These are phyloP conservation scores for Archaeoteleia sp. DNA, from an alignment of 2,888 invertebrate genomes.

Conservation along the genomic window DNA sequence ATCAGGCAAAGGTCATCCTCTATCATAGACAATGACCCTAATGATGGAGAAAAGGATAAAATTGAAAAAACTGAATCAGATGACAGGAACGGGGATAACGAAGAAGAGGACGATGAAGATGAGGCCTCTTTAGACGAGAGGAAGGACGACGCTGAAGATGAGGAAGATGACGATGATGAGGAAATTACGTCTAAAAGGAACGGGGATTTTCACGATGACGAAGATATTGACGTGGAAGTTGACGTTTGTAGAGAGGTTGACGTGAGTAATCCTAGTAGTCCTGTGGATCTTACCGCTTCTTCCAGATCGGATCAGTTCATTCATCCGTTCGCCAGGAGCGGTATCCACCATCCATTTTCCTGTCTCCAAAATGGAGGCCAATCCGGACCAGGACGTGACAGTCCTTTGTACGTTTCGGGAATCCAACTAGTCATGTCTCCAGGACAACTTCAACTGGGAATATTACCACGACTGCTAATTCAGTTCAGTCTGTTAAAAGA, in stretches of 20 bases:
- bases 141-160: slow-evolving; percentile 51
- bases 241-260: slow-evolving; percentile 68
- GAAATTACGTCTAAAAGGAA: slow-evolving; percentile 57
- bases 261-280: slow-evolving; percentile 72
- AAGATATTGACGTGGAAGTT: slow-evolving; percentile 68
- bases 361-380: slow-evolving; percentile 62
- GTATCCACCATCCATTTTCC: slow-evolving; percentile 63
- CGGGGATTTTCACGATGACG: slow-evolving; percentile 65
- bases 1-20: slow-evolving; percentile 33
- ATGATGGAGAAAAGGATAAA: slow-evolving; percentile 36
- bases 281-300: slow-evolving; percentile 74
- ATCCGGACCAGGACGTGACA: slow-evolving; percentile 31
- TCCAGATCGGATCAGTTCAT: slow-evolving; percentile 66
- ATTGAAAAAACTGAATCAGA: slow-evolving; percentile 38
- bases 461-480: slow-evolving; percentile 69
- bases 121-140: slow-evolving; percentile 45
- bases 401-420: slow-evolving; percentile 57
- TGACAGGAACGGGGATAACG: slow-evolving; percentile 48
- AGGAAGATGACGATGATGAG: slow-evolving; percentile 65
- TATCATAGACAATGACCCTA: slow-evolving; percentile 56
- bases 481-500: slow-evolving; percentile 78
- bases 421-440: slow-evolving; percentile 55
- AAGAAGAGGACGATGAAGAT: slow-evolving; percentile 55
- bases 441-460: slow-evolving; percentile 60
- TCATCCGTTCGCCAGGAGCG: slow-evolving; percentile 63